A percentile compares a stretch with the other conserved stretches of the same genome.
Evolutionary conservation across 2,797 vertebrate species (phyloP).

Genomic region (Pachyuromys duprasi): DNA sequence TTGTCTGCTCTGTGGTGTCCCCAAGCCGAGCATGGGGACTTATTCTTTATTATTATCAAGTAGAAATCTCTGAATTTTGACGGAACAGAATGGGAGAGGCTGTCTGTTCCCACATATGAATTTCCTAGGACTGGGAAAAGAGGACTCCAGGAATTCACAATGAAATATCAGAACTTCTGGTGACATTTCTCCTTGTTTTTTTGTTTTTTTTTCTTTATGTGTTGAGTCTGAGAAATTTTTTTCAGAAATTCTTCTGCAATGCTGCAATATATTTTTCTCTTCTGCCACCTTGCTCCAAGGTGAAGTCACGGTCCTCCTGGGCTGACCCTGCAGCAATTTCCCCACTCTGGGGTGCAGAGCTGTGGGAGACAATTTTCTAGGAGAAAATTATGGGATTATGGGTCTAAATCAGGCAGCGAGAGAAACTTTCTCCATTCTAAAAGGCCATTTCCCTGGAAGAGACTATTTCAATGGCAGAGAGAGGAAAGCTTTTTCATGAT

Average conservation of each 20-base stretch:
- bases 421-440: not conserved
- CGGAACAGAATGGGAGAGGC: not conserved
- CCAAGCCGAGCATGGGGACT: not conserved
- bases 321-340: not conserved
- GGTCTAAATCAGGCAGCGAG: not conserved
- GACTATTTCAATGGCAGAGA: not conserved
- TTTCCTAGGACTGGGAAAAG: not conserved
- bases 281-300: not conserved
- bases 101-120: not conserved
- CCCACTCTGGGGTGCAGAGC: not conserved
- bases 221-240: not conserved
- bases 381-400: slow-evolving; percentile 20
- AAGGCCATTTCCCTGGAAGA: slow-evolving; percentile 8
- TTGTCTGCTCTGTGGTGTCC: not conserved
- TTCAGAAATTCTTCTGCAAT: not conserved
- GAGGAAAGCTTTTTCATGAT: not conserved
- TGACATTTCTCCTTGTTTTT: not conserved
- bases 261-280: not conserved
- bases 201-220: not conserved
- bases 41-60: slow-evolving; percentile 19
- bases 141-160: not conserved
- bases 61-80: slow-evolving; percentile 26
- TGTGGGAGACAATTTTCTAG: not conserved
- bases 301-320: not conserved
- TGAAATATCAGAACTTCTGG: not conserved